Conservation (phyloP, 2,113 vertebrate species). For the Chaetodon trifascialis region DNA sequence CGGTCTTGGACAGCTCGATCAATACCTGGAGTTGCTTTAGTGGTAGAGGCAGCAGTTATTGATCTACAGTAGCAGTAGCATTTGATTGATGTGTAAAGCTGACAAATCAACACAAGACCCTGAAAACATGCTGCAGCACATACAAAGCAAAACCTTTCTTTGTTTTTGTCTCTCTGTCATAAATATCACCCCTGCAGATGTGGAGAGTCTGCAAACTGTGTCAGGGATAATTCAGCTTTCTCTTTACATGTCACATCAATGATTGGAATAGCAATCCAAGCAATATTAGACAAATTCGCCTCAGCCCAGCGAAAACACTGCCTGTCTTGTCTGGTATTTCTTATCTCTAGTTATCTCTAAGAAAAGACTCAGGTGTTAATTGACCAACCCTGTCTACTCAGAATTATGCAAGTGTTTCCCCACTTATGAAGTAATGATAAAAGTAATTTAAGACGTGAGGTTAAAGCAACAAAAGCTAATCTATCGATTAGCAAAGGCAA, state of each 20-base stretch:
- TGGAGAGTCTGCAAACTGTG: background rate
- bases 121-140: background rate
- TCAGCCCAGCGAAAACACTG: background rate
- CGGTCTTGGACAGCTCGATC: background rate
- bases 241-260: background rate
- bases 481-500: too few species aligned
- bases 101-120: background rate
- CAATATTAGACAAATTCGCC: background rate
- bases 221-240: background rate
- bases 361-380: too few species aligned
- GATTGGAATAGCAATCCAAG: background rate
- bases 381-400: too few species aligned
- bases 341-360: too few species aligned
- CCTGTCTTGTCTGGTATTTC: background rate
- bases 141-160: too few species aligned
- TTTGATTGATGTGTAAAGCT: background rate
- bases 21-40: constrained; percentile 17
- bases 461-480: too few species aligned
- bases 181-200: too few species aligned
- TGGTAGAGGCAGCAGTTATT: background rate
- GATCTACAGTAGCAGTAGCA: constrained; percentile 12
- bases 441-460: too few species aligned
- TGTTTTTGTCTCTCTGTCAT: too few species aligned
- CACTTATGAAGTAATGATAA: too few species aligned
- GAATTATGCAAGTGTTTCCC: too few species aligned